phyloP scores from a whole-genome alignment of 2,888 invertebrate species.

The Julus scanicus region DNA sequence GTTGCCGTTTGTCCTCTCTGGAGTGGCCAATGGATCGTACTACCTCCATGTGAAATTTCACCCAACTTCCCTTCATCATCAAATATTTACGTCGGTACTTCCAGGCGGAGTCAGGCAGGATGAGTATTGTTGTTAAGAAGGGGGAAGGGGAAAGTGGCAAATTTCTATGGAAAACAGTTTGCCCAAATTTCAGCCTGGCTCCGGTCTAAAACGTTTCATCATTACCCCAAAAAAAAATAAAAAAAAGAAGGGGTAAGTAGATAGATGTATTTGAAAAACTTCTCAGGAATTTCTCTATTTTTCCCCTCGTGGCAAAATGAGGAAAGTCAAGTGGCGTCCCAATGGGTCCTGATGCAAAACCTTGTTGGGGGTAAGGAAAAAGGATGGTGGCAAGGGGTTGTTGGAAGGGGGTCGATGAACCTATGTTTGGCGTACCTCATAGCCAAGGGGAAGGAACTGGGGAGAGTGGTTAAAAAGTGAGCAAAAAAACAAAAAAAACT shows the following conservation, averaged over 20 bases:
- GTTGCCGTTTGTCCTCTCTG: neutral
- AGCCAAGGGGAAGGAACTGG: constrained; percentile 39
- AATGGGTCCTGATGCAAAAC: constrained; percentile 35
- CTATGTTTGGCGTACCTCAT: constrained; percentile 16
- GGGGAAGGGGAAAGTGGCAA: constrained; percentile 14
- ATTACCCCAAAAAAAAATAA: neutral
- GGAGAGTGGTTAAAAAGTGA: constrained; percentile 3
- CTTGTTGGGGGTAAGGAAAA: constrained; percentile 26
- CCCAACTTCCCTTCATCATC: constrained; percentile 36
- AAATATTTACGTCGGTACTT: constrained; percentile 22
- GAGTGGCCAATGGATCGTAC: constrained; percentile 2
- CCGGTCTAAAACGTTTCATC: constrained; percentile 20
- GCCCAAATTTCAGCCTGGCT: constrained; percentile 12
- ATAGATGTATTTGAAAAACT: constrained; percentile 5
- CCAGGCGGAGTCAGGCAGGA: constrained; percentile 36
- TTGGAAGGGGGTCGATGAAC: constrained; percentile 18
- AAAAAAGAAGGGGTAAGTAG: constrained; percentile 9
- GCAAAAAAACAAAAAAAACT: constrained; percentile 31
- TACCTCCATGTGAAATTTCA: neutral
- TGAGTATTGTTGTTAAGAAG: constrained; percentile 41
- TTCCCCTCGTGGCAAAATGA: neutral
- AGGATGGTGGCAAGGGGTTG: constrained; percentile 34
- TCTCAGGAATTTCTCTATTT: constrained; percentile 22
- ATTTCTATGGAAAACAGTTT: constrained; percentile 42
- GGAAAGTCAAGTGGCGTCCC: constrained; percentile 32